A percentile compares a stretch with the other conserved stretches of the same genome.
Conservation (phyloP, 2,888 invertebrate genomes). For the Drosophila limbata region DNA sequence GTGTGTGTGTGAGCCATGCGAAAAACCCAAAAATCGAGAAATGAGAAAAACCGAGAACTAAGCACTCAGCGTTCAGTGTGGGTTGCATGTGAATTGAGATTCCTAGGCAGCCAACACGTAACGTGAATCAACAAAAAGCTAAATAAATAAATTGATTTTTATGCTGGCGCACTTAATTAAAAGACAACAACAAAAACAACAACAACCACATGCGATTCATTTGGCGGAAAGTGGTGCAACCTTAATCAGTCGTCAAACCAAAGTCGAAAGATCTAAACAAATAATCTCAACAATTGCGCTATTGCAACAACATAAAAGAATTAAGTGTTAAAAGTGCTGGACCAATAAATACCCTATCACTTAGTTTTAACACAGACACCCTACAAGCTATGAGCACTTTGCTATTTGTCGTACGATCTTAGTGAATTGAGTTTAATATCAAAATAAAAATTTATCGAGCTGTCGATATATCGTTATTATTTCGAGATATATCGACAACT, state of each 20-base stretch:
- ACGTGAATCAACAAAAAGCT: constrained; percentile 40
- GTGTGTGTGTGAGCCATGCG: constrained; percentile 29
- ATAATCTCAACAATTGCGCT: neutral
- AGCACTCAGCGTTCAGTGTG: constrained; percentile 10
- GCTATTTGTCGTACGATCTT: too few species aligned
- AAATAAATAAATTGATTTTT: constrained; percentile 69
- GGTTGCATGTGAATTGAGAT: constrained; percentile 17
- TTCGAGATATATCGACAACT: too few species aligned
- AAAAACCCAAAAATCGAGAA: constrained; percentile 5
- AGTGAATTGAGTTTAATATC: too few species aligned
- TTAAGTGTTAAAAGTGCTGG: neutral
- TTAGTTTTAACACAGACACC: too few species aligned
- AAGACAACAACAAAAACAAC: constrained; percentile 35
- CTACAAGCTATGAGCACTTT: too few species aligned
- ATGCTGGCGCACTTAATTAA: constrained; percentile 58
- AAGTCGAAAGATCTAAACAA: neutral
- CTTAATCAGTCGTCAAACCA: constrained; percentile 14
- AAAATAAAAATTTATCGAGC: too few species aligned
- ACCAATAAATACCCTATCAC: neutral
- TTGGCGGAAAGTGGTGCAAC: constrained; percentile 13
- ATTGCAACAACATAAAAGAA: neutral
- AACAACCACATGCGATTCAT: neutral
- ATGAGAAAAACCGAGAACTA: neutral
- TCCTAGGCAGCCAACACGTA: constrained; percentile 39
- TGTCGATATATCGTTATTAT: too few species aligned